These are phyloP conservation scores for Pandemis cinnamomeana DNA, from an alignment of 2,888 invertebrate genomes.

Conservation along the genomic window DNA sequence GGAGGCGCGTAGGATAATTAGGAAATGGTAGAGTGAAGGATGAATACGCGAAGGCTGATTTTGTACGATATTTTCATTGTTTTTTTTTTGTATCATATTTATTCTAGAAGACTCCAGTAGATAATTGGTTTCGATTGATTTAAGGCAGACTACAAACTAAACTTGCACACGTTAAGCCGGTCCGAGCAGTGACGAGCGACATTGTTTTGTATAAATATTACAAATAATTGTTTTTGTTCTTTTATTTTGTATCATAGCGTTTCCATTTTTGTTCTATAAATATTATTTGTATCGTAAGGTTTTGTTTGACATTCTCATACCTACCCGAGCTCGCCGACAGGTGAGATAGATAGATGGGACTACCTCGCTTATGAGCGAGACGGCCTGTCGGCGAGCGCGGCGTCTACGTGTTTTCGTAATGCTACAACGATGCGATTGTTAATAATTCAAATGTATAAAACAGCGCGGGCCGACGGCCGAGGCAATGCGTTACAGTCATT, in stretches of 20 bases:
- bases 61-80: slow-evolving; percentile 63
- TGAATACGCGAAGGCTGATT: slow-evolving; percentile 75
- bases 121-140: slow-evolving; percentile 31
- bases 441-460: background rate
- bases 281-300: slow-evolving; percentile 72
- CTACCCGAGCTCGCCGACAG: slow-evolving; percentile 27
- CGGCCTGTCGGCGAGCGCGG: slow-evolving; percentile 7
- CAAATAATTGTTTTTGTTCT: slow-evolving; percentile 59
- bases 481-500: background rate
- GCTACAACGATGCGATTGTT: background rate
- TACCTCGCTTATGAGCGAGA: slow-evolving; percentile 8
- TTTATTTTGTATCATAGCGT: slow-evolving; percentile 74
- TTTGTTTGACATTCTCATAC: slow-evolving; percentile 66
- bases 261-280: slow-evolving; percentile 63
- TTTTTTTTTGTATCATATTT: slow-evolving; percentile 44
- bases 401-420: background rate
- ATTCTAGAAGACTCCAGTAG: slow-evolving; percentile 37
- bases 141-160: slow-evolving; percentile 36
- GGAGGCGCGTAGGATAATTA: slow-evolving; percentile 52
- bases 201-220: slow-evolving; percentile 57
- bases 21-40: slow-evolving; percentile 63
- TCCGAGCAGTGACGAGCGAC: slow-evolving; percentile 29
- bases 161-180: slow-evolving; percentile 17
- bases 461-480: background rate
- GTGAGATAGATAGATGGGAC: background rate